phyloP scores from a whole-genome alignment of 2,113 vertebrate species.

The Carettochelys insculpta region DNA sequence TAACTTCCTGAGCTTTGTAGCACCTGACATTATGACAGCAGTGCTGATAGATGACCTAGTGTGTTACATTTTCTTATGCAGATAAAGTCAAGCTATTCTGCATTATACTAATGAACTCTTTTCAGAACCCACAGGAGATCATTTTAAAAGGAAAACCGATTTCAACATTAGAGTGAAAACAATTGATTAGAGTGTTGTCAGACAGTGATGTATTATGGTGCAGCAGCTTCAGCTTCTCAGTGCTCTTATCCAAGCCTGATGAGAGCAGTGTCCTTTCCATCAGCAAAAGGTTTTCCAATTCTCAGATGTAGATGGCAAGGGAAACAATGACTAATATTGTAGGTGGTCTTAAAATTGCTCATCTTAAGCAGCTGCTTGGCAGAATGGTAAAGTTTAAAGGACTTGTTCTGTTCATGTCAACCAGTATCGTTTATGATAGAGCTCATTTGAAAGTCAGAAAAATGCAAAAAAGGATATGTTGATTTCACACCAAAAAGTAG shows the following conservation, averaged over 20 bases:
- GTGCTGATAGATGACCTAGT: conserved; percentile 54
- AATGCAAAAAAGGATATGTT: background rate
- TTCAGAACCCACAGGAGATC: conserved; percentile 36
- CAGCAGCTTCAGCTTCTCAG: conserved; percentile 8
- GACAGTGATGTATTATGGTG: conserved; percentile 30
- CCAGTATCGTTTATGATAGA: background rate
- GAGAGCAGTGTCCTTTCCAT: background rate
- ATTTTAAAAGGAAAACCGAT: conserved; percentile 51
- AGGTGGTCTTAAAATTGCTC: background rate
- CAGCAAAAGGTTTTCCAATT: conserved; percentile 31
- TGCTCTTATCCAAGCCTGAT: conserved; percentile 15
- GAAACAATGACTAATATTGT: background rate
- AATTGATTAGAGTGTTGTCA: conserved; percentile 29
- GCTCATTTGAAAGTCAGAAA: background rate
- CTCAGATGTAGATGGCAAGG: conserved; percentile 36
- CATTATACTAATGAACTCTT: conserved; percentile 40
- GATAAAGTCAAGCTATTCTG: conserved; percentile 10
- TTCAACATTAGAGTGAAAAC: conserved; percentile 39
- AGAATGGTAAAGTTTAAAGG: background rate
- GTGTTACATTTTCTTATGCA: background rate
- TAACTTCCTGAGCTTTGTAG: conserved; percentile 54
- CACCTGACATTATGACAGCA: conserved; percentile 58
- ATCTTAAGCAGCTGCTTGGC: background rate
- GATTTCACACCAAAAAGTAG: background rate
- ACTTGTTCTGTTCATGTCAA: background rate